Evolutionary conservation across 2,888 invertebrate species (phyloP).

Genomic region (Drosophila algonquin): DNA sequence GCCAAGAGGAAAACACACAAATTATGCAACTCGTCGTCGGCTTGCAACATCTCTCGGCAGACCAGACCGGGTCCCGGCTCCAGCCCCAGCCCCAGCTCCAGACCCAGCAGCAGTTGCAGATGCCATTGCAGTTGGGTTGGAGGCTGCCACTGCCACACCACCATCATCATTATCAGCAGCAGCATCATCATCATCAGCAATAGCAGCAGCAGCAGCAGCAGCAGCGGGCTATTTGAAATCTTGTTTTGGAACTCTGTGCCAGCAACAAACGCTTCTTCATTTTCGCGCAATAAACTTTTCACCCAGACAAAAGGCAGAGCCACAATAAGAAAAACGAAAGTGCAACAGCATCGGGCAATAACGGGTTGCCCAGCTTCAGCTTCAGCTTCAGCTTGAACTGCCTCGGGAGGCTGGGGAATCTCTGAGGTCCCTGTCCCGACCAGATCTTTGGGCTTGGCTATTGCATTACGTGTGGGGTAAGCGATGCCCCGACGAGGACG

Average conservation of each 20-base stretch:
- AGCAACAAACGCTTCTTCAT: slow-evolving; percentile 72
- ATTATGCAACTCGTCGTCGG: slow-evolving; percentile 64
- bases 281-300: slow-evolving; percentile 68
- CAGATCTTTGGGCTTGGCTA: slow-evolving; percentile 64
- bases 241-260: slow-evolving; percentile 44
- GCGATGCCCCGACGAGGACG: slow-evolving; percentile 56
- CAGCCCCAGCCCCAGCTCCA: slow-evolving; percentile 23
- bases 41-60: slow-evolving; percentile 72
- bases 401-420: slow-evolving; percentile 5
- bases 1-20: slow-evolving; percentile 58
- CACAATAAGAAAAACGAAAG: slow-evolving; percentile 67
- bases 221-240: slow-evolving; percentile 33
- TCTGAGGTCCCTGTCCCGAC: not conserved
- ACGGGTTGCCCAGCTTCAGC: slow-evolving; percentile 63
- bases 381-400: slow-evolving; percentile 58
- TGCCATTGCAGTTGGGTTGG: slow-evolving; percentile 24
- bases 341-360: slow-evolving; percentile 57
- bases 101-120: slow-evolving; percentile 40
- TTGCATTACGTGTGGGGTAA: slow-evolving; percentile 65
- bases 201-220: slow-evolving; percentile 16
- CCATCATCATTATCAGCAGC: slow-evolving; percentile 2
- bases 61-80: slow-evolving; percentile 12
- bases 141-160: slow-evolving; percentile 26
- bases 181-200: slow-evolving; percentile 5
- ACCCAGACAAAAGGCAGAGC: slow-evolving; percentile 47